Evolutionary conservation across 2,113 vertebrate species (phyloP), one percentile per base, ranked within the genome.

Genomic region (Catharus bicknelli): DNA sequence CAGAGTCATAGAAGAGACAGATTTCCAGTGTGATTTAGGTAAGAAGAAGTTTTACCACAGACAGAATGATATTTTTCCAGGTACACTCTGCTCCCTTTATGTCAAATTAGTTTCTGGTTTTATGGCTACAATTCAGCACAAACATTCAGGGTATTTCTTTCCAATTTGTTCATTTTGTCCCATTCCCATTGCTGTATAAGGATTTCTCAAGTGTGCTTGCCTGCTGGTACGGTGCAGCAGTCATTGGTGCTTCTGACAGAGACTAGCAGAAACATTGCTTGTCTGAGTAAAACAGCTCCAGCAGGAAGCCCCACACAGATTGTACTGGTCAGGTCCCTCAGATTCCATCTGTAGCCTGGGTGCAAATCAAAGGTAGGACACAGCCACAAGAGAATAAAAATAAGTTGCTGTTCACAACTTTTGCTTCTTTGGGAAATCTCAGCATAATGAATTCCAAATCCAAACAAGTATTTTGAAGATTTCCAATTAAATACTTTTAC

Each of bases 281-380:
- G 2, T 55, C 54, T 0, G 1, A 30, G 21, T 23, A 13, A n/a
- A 74, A 36, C n/a, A 19, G 16, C 19, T 29, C 7, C 0, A 0
- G 45, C 0, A 8, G 19, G 29, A 63, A 73, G 48, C 34, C 57
- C 8, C 36, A 2, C 38, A 20, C 0, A 13, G 47, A 48, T 57
- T 53, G 4, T 17, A 4, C 80, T 40, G 27, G 4, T 25, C 47
- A 27, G 66, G 34, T 45, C 47, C 79, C 20, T 7, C 47, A 23
- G 70, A 23, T 45, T 18, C 26, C 72, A 48, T 26, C 40, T 59
- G 27, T 9, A 58, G 36, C 27, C 16, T 14, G 36, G 17, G 25
- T 66, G 21, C 6, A 70, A 86, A 66, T 30, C 50, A 45, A 61
- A 62, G 79, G 83, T 0, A 22, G 45, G 53, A 47, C 34, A 45